These are phyloP conservation scores for Strongylocentrotus purpuratus DNA, from an alignment of 35 echinoderm and acorn worm species.

Conservation along the genomic window DNA sequence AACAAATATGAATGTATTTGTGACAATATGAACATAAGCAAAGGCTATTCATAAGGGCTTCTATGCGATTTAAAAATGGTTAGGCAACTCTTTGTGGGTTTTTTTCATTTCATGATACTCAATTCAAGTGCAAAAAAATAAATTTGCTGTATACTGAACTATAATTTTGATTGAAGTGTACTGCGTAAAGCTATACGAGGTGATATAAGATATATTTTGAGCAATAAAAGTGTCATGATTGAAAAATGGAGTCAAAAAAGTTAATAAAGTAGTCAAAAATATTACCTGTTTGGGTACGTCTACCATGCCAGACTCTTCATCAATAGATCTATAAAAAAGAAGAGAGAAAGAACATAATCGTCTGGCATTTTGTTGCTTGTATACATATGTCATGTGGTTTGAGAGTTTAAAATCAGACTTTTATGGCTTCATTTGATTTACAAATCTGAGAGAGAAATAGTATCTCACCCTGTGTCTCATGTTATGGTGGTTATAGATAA, in stretches of 20 bases:
- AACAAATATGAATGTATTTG: background rate
- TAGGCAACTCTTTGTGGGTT: too few species aligned
- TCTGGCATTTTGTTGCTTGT: too few species aligned
- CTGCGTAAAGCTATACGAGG: background rate
- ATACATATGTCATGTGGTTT: too few species aligned
- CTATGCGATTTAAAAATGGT: too few species aligned
- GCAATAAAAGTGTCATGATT: background rate
- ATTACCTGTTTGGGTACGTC: constrained; percentile 78
- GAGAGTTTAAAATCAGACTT: too few species aligned
- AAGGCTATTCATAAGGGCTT: background rate
- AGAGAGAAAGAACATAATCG: background rate
- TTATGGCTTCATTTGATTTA: too few species aligned
- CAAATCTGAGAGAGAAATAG: too few species aligned
- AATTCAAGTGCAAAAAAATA: too few species aligned
- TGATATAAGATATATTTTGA: background rate
- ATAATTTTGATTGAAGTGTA: background rate
- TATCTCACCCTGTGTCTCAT: too few species aligned
- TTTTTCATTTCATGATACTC: background rate
- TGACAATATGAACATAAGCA: background rate
- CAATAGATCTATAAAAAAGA: constrained; percentile 60
- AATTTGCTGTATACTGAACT: background rate
- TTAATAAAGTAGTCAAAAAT: background rate
- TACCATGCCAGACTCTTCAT: constrained; percentile 74
- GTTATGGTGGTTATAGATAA: too few species aligned
- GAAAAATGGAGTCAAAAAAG: background rate